phyloP scores from a whole-genome alignment of 2,113 vertebrate genomes.

The Chaetodon auriga region DNA sequence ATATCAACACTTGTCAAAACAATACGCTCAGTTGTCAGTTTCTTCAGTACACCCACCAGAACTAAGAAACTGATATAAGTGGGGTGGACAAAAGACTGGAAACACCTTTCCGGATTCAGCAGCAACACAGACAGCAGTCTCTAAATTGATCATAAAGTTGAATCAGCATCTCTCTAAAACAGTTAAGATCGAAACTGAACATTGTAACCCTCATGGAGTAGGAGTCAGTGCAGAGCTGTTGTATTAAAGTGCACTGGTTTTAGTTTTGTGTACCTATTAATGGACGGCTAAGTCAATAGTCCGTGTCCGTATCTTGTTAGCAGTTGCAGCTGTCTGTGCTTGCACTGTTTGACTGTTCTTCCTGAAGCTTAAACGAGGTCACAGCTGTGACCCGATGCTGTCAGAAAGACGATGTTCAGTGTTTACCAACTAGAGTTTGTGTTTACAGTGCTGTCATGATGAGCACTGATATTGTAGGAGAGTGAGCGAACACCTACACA shows the following conservation, averaged over 20 bases:
- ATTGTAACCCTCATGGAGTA: neutral
- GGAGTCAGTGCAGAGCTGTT: neutral
- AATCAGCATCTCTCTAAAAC: neutral
- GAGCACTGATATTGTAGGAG: conserved; percentile 21
- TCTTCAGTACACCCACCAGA: neutral
- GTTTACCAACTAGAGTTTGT: conserved; percentile 56
- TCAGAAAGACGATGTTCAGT: conserved; percentile 32
- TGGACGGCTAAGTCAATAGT: neutral
- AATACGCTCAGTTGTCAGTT: neutral
- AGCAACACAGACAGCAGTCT: neutral
- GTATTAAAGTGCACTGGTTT: neutral
- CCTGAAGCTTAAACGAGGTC: conserved; percentile 36
- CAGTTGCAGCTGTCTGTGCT: conserved; percentile 9
- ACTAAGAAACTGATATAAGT: neutral
- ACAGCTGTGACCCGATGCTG: conserved; percentile 41
- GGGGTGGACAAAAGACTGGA: neutral
- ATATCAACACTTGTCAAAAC: neutral
- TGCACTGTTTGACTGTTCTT: conserved; percentile 29
- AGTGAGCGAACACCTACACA: conserved; percentile 47
- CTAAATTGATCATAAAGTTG: neutral
- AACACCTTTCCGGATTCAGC: too few relatives aligned
- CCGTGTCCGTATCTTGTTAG: neutral
- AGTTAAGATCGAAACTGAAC: neutral
- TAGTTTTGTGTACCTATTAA: neutral
- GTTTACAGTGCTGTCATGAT: conserved; percentile 53